Evolutionary conservation across 2,113 vertebrate genomes (phyloP).

Genomic region (Paramormyrops kingsleyae): DNA sequence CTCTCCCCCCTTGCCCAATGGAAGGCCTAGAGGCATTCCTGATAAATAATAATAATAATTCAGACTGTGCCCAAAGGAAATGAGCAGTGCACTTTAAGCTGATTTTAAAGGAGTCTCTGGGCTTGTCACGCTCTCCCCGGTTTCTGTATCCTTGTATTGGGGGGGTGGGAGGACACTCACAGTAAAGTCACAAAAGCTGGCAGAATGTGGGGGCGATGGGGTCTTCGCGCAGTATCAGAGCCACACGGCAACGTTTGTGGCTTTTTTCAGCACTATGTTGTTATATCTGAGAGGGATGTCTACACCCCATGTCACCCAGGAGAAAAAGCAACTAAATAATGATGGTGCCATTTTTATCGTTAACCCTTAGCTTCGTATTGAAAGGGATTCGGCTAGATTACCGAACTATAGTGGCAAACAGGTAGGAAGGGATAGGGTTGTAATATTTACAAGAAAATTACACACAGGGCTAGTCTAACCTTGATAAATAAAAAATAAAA

Average conservation of each 20-base stretch:
- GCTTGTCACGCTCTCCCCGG: not conserved
- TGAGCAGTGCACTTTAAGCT: constrained; percentile 29
- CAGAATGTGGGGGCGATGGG: not conserved
- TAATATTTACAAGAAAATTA: not conserved
- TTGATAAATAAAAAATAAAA: not conserved
- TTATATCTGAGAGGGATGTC: not conserved
- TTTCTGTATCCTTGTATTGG: not conserved
- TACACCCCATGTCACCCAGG: not conserved
- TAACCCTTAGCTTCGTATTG: not conserved
- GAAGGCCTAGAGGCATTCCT: constrained; percentile 33
- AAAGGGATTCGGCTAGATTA: not conserved
- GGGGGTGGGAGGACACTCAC: not conserved
- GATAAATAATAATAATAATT: constrained; percentile 40
- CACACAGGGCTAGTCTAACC: not conserved
- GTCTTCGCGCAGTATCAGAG: not conserved
- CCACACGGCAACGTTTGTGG: not conserved
- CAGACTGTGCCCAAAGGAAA: constrained; percentile 30
- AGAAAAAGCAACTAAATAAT: not conserved
- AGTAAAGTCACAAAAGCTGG: not conserved
- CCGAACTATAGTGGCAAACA: not conserved
- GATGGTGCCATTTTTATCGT: not conserved
- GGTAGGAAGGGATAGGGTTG: not conserved
- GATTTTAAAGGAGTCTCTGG: not conserved
- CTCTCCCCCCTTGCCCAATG: constrained; percentile 35
- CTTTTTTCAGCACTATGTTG: not conserved